Percentiles rank a stretch among this genome's conserved stretches.
Evolutionary conservation across 2,113 vertebrate species (phyloP).

Genomic region (Nerophis lumbriciformis): DNA sequence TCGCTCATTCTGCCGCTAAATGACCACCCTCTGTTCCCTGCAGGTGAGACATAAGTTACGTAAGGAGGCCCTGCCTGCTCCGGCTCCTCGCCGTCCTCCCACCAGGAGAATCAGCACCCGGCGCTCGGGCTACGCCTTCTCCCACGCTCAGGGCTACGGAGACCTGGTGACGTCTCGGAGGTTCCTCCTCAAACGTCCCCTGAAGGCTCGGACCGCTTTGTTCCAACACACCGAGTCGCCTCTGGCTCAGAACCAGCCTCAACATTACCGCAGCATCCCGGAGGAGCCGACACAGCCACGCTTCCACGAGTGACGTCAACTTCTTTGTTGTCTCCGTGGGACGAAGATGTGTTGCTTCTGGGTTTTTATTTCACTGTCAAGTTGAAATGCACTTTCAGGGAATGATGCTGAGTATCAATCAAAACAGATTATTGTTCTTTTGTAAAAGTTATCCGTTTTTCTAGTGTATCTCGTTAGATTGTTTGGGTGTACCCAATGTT

Average conservation of each 20-base stretch:
- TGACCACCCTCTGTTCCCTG: background rate
- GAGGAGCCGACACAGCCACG: conserved; percentile 35
- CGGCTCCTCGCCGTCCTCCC: conserved; percentile 39
- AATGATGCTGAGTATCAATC: no score
- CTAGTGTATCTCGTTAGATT: no score
- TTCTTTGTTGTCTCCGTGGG: no score
- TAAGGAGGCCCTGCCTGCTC: conserved; percentile 63
- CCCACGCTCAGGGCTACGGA: conserved; percentile 88
- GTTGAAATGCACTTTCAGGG: no score
- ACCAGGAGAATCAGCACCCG: conserved; percentile 68
- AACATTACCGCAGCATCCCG: conserved; percentile 58
- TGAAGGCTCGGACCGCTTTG: conserved; percentile 36
- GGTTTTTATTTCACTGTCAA: no score
- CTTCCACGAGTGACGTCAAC: background rate
- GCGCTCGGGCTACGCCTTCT: conserved; percentile 91
- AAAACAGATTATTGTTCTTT: no score
- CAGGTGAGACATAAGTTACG: conserved; percentile 77
- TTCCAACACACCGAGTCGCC: conserved; percentile 48
- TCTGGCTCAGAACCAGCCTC: conserved; percentile 51
- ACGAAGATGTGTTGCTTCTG: no score
- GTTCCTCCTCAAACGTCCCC: conserved; percentile 58
- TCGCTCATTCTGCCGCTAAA: no score
- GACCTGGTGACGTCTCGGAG: conserved; percentile 86
- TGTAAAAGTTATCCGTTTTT: no score
- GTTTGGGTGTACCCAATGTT: no score